Evolutionary conservation across 2,888 invertebrate genomes (phyloP).

Genomic region (Synanthedon formicaeformis): DNA sequence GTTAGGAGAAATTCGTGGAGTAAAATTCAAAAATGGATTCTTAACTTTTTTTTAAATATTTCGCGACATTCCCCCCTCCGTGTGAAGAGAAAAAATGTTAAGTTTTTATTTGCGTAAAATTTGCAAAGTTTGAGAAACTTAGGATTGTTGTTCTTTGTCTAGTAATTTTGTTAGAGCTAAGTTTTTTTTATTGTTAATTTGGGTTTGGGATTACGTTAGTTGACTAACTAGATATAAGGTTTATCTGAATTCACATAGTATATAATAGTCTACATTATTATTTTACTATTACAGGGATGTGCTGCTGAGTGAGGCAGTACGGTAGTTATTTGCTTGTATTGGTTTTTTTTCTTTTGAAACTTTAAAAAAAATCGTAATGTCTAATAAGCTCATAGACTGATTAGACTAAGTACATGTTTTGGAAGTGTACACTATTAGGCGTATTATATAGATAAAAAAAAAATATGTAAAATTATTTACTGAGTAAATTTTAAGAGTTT

Average conservation of each 20-base stretch:
- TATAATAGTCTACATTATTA: constrained; percentile 57
- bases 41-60: constrained; percentile 29
- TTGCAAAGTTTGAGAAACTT: constrained; percentile 51
- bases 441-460: constrained; percentile 55
- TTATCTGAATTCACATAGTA: constrained; percentile 65
- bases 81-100: constrained; percentile 43
- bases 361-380: constrained; percentile 53
- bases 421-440: constrained; percentile 68
- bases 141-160: constrained; percentile 64
- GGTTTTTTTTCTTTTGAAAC: constrained; percentile 39
- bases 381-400: constrained; percentile 70
- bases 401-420: constrained; percentile 67
- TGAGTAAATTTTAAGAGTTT: constrained; percentile 47
- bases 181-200: constrained; percentile 65
- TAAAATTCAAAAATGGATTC: constrained; percentile 30
- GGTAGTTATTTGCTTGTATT: constrained; percentile 39
- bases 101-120: constrained; percentile 64
- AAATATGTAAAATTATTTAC: constrained; percentile 62
- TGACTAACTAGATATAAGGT: constrained; percentile 59
- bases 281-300: constrained; percentile 67
- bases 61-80: constrained; percentile 62
- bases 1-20: constrained; percentile 5
- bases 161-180: constrained; percentile 50
- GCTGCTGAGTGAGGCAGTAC: constrained; percentile 54
- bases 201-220: constrained; percentile 69